Evolutionary conservation across 2,113 vertebrate species (phyloP).

Genomic region (Hepsetus odoe): DNA sequence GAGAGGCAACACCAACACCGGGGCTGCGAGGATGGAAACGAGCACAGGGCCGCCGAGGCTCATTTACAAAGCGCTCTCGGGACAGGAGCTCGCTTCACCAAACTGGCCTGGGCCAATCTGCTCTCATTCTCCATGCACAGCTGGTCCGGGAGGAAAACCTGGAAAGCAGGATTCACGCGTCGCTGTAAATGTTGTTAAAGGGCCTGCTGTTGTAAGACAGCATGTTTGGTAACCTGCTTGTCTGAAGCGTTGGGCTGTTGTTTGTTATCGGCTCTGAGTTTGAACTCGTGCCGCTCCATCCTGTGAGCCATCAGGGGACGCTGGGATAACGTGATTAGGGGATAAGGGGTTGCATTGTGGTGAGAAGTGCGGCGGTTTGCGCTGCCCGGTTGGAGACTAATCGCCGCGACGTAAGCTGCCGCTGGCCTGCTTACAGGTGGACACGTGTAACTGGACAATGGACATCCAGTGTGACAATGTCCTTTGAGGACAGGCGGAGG

Average conservation of each 20-base stretch:
- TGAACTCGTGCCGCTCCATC: too few relatives aligned
- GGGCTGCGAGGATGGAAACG: neutral
- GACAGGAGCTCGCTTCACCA: neutral
- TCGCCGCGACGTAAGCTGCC: too few relatives aligned
- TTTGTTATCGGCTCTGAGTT: too few relatives aligned
- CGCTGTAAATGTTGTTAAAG: neutral
- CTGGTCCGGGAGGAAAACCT: neutral
- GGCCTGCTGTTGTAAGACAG: neutral
- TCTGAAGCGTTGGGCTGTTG: neutral
- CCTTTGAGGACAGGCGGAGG: neutral
- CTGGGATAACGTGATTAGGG: neutral
- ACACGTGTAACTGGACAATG: conserved; percentile 14
- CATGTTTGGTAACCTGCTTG: neutral
- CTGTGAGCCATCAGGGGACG: neutral
- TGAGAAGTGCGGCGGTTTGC: neutral
- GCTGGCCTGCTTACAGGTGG: conserved; percentile 46
- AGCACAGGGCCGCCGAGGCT: conserved; percentile 1
- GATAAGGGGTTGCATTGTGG: conserved; percentile 6
- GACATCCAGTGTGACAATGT: conserved; percentile 3
- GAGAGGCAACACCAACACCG: conserved; percentile 11
- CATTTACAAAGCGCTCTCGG: conserved; percentile 3
- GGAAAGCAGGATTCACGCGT: neutral
- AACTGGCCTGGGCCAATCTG: neutral
- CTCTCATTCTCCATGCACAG: neutral
- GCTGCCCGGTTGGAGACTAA: too few relatives aligned